phyloP scores from a whole-genome alignment of 1,140 invertebrate species.

The Euglossa dilemma region DNA sequence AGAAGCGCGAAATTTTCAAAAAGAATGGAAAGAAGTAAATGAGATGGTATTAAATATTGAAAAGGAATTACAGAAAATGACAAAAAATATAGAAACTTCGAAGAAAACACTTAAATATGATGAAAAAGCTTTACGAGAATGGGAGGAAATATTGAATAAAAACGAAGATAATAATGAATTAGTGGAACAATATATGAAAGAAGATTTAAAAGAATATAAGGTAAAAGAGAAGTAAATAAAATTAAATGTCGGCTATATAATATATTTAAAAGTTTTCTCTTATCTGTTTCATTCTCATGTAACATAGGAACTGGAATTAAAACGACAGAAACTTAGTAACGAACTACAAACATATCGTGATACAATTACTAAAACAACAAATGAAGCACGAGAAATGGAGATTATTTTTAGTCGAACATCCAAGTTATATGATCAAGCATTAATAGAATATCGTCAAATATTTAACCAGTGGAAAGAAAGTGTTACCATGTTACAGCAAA shows the following conservation, averaged over 20 bases:
- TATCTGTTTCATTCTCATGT: not conserved
- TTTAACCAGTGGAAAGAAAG: constrained; percentile 80
- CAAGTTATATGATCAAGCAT: constrained; percentile 74
- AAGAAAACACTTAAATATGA: constrained; percentile 85
- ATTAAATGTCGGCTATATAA: not conserved
- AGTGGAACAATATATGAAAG: constrained; percentile 85
- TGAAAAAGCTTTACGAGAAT: constrained; percentile 84
- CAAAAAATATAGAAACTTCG: constrained; percentile 83
- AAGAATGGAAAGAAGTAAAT: constrained; percentile 81
- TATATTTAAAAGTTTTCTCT: not conserved
- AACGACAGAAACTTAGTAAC: constrained; percentile 72
- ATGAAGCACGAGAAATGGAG: constrained; percentile 76
- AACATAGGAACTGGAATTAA: constrained; percentile 78
- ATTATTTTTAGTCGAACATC: constrained; percentile 76
- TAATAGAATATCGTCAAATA: constrained; percentile 76
- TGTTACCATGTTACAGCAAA: constrained; percentile 72
- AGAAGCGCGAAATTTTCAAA: constrained; percentile 82
- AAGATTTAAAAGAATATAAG: constrained; percentile 85
- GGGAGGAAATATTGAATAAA: constrained; percentile 85
- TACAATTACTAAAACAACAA: constrained; percentile 68
- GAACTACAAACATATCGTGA: constrained; percentile 72
- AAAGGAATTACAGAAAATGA: constrained; percentile 78
- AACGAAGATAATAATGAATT: constrained; percentile 84
- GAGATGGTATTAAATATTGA: constrained; percentile 75
- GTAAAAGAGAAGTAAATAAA: constrained; percentile 66